Evolutionary conservation across 2,888 invertebrate genomes (phyloP), one percentile per base, ranked within the genome.

Genomic region (Andrena bicolor): DNA sequence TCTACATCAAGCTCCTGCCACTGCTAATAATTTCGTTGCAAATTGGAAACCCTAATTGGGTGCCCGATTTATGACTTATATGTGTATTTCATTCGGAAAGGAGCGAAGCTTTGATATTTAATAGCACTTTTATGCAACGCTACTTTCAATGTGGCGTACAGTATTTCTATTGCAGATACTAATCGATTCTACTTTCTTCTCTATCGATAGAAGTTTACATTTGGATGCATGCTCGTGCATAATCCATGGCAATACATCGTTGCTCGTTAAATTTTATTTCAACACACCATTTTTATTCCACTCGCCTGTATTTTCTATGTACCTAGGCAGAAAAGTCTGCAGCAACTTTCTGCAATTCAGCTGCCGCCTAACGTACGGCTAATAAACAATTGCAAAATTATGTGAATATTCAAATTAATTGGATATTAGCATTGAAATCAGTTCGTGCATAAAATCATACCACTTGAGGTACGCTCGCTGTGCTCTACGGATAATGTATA

Each of bases 391-490:
- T 49, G 20, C 23, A 60, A 60, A 28, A 23, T 72, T 51, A n/a
- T 5, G 7, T 23, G 35, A 10, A 5, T 20, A 20, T 51, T 51
- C 8, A 41, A 28, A 28, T 41, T 58, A 64, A 58, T 64, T 49
- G 13, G 6, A 26, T 41, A 53, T 71, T 48, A 64, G 5, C 16
- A 32, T 64, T 58, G 5, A n/a, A 41, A 49, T 28, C 13, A 60
- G 32, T 65, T 56, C 49, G 58, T 60, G 58, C 64, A 49, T 72
- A 20, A 72, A 64, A 72, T 49, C 63, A 10, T 13, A 35, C 32
- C 58, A 6, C 2, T 70, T 23, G 32, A 8, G n/a, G 8, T 2
- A 16, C 10, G 30, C 13, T 48, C 20, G 53, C 30, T n/a, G 0
- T 26, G 23, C n/a, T n/a, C n/a, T 35, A 41, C 61, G 1, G 10